Evolutionary conservation across 2,797 vertebrate genomes (phyloP).

Genomic region (Falco peregrinus): DNA sequence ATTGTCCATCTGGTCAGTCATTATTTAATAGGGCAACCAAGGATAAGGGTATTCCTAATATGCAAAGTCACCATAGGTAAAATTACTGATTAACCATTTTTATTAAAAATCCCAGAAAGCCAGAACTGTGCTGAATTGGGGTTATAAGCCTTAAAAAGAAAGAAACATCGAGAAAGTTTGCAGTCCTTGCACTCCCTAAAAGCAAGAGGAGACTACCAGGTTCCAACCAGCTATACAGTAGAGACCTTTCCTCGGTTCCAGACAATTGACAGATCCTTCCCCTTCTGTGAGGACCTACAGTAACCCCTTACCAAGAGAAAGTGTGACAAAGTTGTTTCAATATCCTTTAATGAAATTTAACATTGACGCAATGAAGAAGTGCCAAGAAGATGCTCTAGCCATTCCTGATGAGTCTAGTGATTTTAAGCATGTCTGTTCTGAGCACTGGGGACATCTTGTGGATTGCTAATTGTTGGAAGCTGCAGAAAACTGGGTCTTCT

Average conservation of each 20-base stretch:
- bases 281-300: neutral
- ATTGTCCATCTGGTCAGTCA: conserved; percentile 68
- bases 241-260: neutral
- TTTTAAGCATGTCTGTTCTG: neutral
- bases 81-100: conserved; percentile 35
- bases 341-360: neutral
- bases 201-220: neutral
- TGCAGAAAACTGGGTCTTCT: neutral
- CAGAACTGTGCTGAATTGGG: neutral
- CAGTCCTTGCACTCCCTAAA: neutral
- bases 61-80: neutral
- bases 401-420: neutral
- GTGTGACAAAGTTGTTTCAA: neutral
- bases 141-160: neutral
- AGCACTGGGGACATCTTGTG: neutral
- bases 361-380: neutral
- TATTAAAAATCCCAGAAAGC: neutral
- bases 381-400: neutral
- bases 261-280: neutral
- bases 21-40: conserved; percentile 58
- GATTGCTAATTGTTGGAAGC: neutral
- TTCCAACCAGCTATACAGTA: neutral
- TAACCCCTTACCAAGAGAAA: neutral
- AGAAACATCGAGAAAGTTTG: neutral
- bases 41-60: conserved; percentile 16